Percentiles rank a stretch among this genome's conserved stretches.
Conservation (phyloP, 2,888 invertebrate genomes). For the Callyntrura guangdongensis region DNA sequence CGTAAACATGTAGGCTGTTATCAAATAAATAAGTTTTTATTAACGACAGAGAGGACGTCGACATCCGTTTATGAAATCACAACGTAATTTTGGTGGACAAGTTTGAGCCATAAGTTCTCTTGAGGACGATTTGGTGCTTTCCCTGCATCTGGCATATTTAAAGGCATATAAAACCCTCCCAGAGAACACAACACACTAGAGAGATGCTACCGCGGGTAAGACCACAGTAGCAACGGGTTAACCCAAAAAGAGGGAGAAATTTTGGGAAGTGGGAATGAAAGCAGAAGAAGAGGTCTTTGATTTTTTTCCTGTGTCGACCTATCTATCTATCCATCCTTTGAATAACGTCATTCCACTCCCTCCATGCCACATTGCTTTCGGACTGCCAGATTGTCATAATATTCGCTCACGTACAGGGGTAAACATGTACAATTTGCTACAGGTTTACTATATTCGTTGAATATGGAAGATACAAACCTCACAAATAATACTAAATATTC, state of each 20-base stretch:
- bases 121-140: slow-evolving; percentile 48
- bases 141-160: slow-evolving; percentile 75
- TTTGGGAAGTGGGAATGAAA: slow-evolving; percentile 36
- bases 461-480: neutral
- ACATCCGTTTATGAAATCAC: slow-evolving; percentile 57
- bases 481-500: slow-evolving; percentile 2
- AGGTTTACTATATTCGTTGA: neutral
- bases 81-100: slow-evolving; percentile 70
- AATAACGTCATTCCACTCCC: slow-evolving; percentile 45
- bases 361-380: slow-evolving; percentile 13
- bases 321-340: slow-evolving; percentile 55
- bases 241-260: neutral
- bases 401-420: neutral
- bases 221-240: slow-evolving; percentile 12
- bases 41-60: slow-evolving; percentile 65
- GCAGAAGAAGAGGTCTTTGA: slow-evolving; percentile 31
- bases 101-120: slow-evolving; percentile 62
- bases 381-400: slow-evolving; percentile 5
- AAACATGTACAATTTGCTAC: slow-evolving; percentile 2
- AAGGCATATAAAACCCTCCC: slow-evolving; percentile 36
- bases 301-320: slow-evolving; percentile 50
- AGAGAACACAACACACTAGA: slow-evolving; percentile 36
- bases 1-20: slow-evolving; percentile 41
- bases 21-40: slow-evolving; percentile 63
- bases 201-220: neutral